phyloP scores from a whole-genome alignment of 2,797 vertebrate species.

The Acanthurus tractus region DNA sequence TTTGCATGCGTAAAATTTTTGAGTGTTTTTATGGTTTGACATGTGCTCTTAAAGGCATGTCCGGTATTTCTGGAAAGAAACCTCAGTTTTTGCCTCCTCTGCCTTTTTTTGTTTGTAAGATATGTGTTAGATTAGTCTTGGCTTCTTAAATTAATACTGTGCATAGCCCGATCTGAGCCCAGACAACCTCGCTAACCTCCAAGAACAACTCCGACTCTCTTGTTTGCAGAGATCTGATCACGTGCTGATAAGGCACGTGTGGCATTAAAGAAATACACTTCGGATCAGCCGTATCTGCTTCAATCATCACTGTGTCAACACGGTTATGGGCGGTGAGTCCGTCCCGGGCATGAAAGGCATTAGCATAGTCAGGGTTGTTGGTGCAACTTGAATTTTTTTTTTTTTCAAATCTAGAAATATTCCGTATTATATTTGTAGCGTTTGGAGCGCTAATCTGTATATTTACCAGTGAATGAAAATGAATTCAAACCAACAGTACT shows the following conservation, averaged over 20 bases:
- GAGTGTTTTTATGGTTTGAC: background rate
- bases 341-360: background rate
- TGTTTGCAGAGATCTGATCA: conserved; percentile 46
- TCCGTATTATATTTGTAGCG: background rate
- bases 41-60: conserved; percentile 1
- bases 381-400: background rate
- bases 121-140: conserved; percentile 37
- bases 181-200: conserved; percentile 24
- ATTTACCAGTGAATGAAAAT: background rate
- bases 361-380: background rate
- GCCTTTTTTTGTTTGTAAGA: conserved; percentile 19
- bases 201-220: conserved; percentile 46
- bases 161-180: conserved; percentile 1
- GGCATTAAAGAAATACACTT: too few relatives aligned
- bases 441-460: background rate
- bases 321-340: background rate
- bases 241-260: conserved; percentile 44
- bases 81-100: background rate
- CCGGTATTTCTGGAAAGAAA: conserved; percentile 10
- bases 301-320: conserved; percentile 52
- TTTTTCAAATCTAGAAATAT: conserved; percentile 5
- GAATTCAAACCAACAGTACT: background rate
- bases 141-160: conserved; percentile 18
- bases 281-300: conserved; percentile 32
- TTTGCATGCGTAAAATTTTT: background rate